Evolutionary conservation across 1,140 invertebrate genomes (phyloP).

Genomic region (Amyelois transitella): DNA sequence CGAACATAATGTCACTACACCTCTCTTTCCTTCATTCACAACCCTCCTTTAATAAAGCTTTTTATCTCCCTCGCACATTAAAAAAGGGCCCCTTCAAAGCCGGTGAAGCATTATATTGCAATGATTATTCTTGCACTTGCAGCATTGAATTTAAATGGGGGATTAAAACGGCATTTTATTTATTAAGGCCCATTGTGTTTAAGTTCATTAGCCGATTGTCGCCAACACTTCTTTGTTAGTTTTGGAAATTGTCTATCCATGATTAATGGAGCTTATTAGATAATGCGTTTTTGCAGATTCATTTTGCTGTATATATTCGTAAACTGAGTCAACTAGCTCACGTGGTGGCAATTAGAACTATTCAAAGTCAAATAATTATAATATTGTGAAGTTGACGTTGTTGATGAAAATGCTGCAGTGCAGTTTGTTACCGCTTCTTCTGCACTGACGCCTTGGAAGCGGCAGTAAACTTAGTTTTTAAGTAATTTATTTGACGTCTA

Average conservation of each 20-base stretch:
- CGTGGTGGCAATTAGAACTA: no score
- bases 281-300: background rate
- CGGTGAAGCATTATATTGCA: conserved; percentile 69
- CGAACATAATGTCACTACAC: conserved; percentile 25
- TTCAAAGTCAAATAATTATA: no score
- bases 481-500: no score
- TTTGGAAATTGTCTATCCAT: conserved; percentile 13
- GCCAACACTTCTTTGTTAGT: conserved; percentile 33
- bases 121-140: conserved; percentile 71
- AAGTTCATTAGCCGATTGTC: conserved; percentile 66
- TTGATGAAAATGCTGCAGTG: no score
- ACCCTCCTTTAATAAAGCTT: conserved; percentile 10
- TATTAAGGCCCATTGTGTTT: conserved; percentile 66
- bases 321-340: no score
- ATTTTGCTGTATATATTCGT: background rate
- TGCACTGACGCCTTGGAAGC: no score
- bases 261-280: conserved; percentile 8
- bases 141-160: conserved; percentile 72
- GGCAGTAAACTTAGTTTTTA: no score
- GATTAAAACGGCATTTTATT: conserved; percentile 68
- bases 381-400: no score
- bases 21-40: conserved; percentile 18
- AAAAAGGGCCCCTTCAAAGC: conserved; percentile 50
- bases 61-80: conserved; percentile 34
- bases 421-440: no score